Base-by-base conservation (phyloP, 92 coral and sea anemone species). In the Actinostola sp. region DNA sequence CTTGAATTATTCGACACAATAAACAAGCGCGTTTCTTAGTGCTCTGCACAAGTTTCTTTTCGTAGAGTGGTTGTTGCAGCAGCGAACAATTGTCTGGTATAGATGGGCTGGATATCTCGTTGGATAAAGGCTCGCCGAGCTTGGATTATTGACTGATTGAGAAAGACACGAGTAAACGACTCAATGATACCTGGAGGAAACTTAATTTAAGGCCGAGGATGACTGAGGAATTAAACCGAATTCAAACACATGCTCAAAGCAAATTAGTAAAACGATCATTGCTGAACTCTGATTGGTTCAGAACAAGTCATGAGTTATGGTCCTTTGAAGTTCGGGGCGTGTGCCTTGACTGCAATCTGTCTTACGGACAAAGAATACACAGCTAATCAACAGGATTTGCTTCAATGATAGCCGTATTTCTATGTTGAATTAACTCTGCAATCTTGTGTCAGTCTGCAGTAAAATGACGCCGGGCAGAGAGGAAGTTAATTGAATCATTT, bases 161-260 rank as follows among this genome's bases (percentile, higher is more conserved):
- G 60, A 63, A 10, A 38, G 81, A 75, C 81, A 75, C 81, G 48
- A 31, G 81, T 64, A 75, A 75, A 75, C 81, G 33, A 34, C 67
- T 75, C 69, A 75, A 49, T 64, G 81, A 75, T 75, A 75, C 81
- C 61, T 27, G 52, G 55, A 75, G 81, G 81, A 75, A 75, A 75
- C 64, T 75, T 64, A 75, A 75, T 75, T 75, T 75, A 56, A 62
- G 42, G 48, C 52, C 38, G 63, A 50, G 49, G 60, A 63, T 50
- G 81, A 61, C 72, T 32, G 23, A 75, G 72, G 80, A 66, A 75
- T 75, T 57, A 61, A 75, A 52, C 53, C 67, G 32, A 44, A 53
- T 63, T 28, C 68, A 75, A 75, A 75, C 81, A 75, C 81, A 75
- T 75, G 81, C 81, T 64, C 52, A 50, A 48, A 66, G 23, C 81